Percentiles rank a stretch among this genome's conserved stretches.
phyloP scores from a whole-genome alignment of 2,797 vertebrate species.

The Mus minutoides region DNA sequence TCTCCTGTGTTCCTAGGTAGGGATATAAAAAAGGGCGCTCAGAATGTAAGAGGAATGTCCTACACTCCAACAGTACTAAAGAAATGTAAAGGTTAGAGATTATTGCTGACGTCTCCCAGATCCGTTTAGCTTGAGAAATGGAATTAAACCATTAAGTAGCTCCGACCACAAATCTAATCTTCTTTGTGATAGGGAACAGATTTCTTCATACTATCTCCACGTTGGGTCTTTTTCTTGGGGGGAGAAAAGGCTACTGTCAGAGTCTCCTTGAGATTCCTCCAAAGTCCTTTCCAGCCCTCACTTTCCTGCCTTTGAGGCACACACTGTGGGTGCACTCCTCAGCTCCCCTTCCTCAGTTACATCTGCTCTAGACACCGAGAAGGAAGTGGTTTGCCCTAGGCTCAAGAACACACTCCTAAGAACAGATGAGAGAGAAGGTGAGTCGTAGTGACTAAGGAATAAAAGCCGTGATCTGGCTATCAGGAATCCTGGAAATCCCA shows the following conservation, averaged over 20 bases:
- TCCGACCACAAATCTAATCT: constrained; percentile 32
- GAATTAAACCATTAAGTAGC: constrained; percentile 43
- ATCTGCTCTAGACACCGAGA: neutral
- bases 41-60: neutral
- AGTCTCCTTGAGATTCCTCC: neutral
- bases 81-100: constrained; percentile 17
- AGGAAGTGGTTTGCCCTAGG: neutral
- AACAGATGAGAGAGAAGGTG: neutral
- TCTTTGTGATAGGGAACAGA: neutral
- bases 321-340: neutral
- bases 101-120: neutral
- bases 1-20: neutral
- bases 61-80: neutral
- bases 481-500: neutral
- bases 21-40: neutral
- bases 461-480: neutral
- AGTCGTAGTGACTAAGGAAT: neutral
- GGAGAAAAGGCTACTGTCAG: neutral
- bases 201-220: neutral
- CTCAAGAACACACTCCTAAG: neutral
- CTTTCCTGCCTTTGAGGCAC: neutral
- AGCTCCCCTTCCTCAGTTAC: neutral
- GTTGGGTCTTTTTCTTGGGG: neutral
- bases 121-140: constrained; percentile 50
- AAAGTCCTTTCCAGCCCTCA: neutral